Percentiles rank a stretch among this genome's conserved stretches.
Evolutionary conservation across 2,113 vertebrate species (phyloP).

Genomic region (Syrmaticus mikado): DNA sequence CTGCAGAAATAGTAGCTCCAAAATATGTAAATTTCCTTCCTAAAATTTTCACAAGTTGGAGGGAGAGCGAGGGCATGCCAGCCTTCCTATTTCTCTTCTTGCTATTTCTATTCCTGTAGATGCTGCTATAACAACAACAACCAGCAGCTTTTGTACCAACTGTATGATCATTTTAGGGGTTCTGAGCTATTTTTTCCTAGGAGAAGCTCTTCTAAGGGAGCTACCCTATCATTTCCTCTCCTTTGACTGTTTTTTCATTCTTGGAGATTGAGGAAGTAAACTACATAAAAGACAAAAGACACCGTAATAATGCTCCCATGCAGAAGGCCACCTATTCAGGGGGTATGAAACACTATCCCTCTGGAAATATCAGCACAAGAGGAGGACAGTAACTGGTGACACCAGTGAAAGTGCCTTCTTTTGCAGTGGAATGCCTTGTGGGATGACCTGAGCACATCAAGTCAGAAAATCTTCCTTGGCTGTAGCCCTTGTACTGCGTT

Average conservation of each 20-base stretch:
- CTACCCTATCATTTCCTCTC: background rate
- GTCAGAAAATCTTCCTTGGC: background rate
- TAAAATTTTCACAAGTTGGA: background rate
- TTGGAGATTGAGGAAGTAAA: background rate
- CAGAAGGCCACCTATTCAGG: background rate
- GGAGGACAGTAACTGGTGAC: background rate
- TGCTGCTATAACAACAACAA: background rate
- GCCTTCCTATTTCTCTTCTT: background rate
- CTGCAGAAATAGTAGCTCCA: background rate
- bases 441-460: accelerated
- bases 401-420: background rate
- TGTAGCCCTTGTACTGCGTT: background rate
- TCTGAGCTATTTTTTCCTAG: background rate
- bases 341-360: background rate
- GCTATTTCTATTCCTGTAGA: background rate
- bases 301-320: background rate
- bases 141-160: background rate
- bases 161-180: background rate
- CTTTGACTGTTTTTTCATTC: background rate
- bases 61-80: background rate
- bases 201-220: background rate
- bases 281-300: background rate
- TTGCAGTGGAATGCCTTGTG: background rate
- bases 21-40: background rate
- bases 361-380: background rate